Base-by-base conservation (phyloP, 1,140 invertebrate genomes). In the Diabrotica virgifera region DNA sequence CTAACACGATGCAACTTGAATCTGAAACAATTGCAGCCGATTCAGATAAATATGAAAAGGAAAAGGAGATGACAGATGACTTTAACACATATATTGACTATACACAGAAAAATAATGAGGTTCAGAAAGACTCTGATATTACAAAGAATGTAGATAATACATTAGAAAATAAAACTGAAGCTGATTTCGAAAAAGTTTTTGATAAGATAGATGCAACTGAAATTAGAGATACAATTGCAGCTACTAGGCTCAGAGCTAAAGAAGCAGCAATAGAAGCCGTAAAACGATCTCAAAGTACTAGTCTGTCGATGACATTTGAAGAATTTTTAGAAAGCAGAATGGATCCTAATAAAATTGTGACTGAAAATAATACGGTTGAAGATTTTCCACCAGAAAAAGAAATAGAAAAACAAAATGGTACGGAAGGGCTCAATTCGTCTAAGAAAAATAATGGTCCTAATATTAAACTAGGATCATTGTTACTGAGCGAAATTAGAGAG, bases 301-400 rank as follows among this genome's bases (percentile, higher is more conserved):
- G 12, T 14, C 38, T 13, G 7, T 40, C 46, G 6, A 11, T 59
- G 58, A 59, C 58, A 50, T 59, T 59, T 35, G 58, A 59, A 35
- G 46, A 59, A 59, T 50, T 51, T 57, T 57, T 57, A 36, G 55
- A 57, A 57, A 10, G 8, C 40, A 46, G 40, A n/a, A 46, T 10
- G 40, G 40, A 46, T 46, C 2, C 40, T 5, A 46, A 46, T 3
- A 46, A n/a, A n/a, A 46, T 46, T 10, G 8, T 46, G 3, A n/a
- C 8, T n/a, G 40, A 46, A 46, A 46, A 46, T 46, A 46, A 46
- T 46, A 46, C 40, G 40, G 8, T n/a, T 46, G 40, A 46, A 46
- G 40, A 46, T 46, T n/a, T 6, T 10, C 40, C 40, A 10, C 8
- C 4, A 8, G 40, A 46, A 46, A n/a, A n/a, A n/a, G n/a, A n/a